A percentile compares a stretch with the other conserved stretches of the same genome.
Conservation (phyloP, 2,113 vertebrate genomes). For the Columba livia region DNA sequence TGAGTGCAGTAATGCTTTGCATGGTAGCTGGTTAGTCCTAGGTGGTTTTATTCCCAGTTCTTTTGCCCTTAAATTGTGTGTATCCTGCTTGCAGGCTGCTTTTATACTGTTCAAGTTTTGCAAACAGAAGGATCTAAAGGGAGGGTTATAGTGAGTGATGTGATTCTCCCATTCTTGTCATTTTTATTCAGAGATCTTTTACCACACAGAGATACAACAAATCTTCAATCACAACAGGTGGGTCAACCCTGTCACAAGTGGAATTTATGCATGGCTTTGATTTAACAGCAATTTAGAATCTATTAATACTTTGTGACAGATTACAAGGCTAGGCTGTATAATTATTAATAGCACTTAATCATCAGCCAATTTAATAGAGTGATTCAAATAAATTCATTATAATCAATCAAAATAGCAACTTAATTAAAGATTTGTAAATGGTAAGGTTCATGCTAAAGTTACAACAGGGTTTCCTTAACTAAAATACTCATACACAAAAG, state of each 20-base stretch:
- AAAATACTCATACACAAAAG: too few species aligned
- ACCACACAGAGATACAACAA: not conserved
- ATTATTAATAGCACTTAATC: too few species aligned
- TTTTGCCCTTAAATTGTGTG: not conserved
- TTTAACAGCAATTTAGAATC: too few species aligned
- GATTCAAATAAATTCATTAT: too few species aligned
- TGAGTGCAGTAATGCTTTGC: not conserved
- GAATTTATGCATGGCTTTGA: too few species aligned
- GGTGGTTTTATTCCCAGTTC: not conserved
- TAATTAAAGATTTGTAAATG: too few species aligned
- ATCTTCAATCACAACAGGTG: not conserved
- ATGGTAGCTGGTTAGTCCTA: not conserved
- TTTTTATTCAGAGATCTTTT: not conserved
- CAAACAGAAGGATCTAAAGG: not conserved
- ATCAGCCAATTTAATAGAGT: too few species aligned
- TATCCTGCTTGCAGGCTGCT: not conserved
- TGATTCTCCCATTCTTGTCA: not conserved
- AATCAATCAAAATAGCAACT: too few species aligned
- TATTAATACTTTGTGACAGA: too few species aligned
- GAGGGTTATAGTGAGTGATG: not conserved
- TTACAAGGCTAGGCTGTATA: too few species aligned
- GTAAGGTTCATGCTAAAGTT: too few species aligned
- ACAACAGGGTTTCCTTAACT: too few species aligned
- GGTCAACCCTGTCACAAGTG: not conserved
- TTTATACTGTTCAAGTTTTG: not conserved